Evolutionary conservation across 2,888 invertebrate species (phyloP).

Genomic region (Torymus aiolomorphi): DNA sequence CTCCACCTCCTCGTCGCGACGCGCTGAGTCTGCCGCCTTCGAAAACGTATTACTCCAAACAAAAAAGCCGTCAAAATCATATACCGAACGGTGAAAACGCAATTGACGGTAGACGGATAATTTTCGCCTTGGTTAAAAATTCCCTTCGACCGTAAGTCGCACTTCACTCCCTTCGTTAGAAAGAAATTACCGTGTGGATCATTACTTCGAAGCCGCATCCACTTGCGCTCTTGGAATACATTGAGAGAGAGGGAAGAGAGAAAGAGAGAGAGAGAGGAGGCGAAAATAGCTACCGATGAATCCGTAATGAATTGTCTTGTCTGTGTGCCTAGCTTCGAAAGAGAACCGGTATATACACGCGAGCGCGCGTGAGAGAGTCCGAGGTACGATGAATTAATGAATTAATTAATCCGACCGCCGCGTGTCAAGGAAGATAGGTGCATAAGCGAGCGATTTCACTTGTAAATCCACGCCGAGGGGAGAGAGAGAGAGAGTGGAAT

Average conservation of each 20-base stretch:
- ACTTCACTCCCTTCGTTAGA: background rate
- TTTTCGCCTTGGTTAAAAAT: background rate
- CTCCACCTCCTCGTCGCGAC: no score
- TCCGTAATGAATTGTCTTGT: slow-evolving; percentile 53
- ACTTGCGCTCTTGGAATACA: slow-evolving; percentile 6
- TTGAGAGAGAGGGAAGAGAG: background rate
- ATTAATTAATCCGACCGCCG: slow-evolving; percentile 46
- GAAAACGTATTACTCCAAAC: no score
- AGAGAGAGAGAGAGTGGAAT: slow-evolving; percentile 27
- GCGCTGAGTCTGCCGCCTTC: no score
- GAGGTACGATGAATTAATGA: slow-evolving; percentile 51
- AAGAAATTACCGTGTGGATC: slow-evolving; percentile 15
- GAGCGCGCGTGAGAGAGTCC: slow-evolving; percentile 24
- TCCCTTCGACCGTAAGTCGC: background rate
- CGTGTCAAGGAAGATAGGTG: slow-evolving; percentile 45
- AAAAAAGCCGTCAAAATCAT: background rate
- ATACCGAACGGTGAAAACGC: slow-evolving; percentile 7
- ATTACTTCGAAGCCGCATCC: slow-evolving; percentile 20
- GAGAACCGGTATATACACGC: background rate
- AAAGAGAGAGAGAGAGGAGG: slow-evolving; percentile 2
- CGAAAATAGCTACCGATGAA: slow-evolving; percentile 47
- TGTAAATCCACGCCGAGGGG: slow-evolving; percentile 33
- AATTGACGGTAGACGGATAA: background rate
- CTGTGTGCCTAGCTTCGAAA: background rate
- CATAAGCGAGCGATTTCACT: slow-evolving; percentile 37